Conservation (phyloP, 2,888 invertebrate genomes). For the Agrotis ipsilon region DNA sequence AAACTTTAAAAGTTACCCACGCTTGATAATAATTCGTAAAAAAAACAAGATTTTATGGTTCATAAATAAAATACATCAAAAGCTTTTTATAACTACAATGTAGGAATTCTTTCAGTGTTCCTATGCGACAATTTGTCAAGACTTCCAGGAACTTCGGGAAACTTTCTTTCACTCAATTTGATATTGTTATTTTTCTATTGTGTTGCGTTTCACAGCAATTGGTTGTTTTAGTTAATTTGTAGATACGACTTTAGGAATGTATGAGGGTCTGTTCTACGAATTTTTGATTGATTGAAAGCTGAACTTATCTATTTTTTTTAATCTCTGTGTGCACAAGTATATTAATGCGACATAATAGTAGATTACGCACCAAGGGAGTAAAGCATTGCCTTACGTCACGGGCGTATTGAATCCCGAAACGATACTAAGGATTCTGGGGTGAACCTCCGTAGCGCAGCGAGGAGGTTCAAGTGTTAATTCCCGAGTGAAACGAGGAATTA, state of each 20-base stretch:
- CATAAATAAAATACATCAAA: conserved; percentile 65
- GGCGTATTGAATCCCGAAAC: too few species aligned
- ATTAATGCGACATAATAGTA: background rate
- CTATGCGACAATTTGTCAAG: conserved; percentile 31
- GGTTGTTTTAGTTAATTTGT: background rate
- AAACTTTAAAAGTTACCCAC: conserved; percentile 49
- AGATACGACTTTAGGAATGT: background rate
- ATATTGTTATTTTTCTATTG: background rate
- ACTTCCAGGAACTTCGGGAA: conserved; percentile 4
- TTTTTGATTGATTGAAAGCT: background rate
- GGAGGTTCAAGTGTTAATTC: too few species aligned
- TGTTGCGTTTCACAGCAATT: background rate
- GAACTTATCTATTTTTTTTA: background rate
- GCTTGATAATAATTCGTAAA: conserved; percentile 58
- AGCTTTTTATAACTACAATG: conserved; percentile 37
- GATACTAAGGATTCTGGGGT: too few species aligned
- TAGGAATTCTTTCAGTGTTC: conserved; percentile 36
- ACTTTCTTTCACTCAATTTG: background rate
- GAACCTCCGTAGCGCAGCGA: too few species aligned
- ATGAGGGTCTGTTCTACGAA: background rate
- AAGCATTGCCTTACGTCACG: too few species aligned
- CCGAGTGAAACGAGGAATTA: too few species aligned
- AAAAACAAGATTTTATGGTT: conserved; percentile 59
- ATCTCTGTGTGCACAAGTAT: background rate
- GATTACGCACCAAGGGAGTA: too few species aligned